Percentiles rank a stretch among this genome's conserved stretches.
Conservation (phyloP, 2,888 invertebrate species). For the Leptopilina drosophilae region DNA sequence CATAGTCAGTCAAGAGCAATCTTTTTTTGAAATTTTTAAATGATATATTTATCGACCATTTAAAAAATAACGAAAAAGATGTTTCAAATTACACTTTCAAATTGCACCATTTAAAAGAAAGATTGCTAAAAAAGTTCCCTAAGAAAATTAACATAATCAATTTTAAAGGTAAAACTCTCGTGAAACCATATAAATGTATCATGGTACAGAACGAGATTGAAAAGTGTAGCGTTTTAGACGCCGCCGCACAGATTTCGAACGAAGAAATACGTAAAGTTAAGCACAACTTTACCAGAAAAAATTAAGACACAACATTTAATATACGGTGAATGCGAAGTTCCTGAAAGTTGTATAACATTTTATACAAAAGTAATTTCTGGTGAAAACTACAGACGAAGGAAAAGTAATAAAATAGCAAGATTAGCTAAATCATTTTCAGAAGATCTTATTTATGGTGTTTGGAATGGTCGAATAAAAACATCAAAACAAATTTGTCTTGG, state of each 20-base stretch:
- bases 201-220: not conserved
- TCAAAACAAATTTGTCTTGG: not conserved
- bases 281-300: conserved; percentile 19
- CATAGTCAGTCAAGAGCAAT: too few relatives aligned
- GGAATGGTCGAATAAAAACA: not conserved
- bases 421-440: not conserved
- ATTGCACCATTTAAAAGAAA: not conserved
- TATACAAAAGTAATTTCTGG: not conserved
- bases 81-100: not conserved
- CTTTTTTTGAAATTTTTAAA: too few relatives aligned
- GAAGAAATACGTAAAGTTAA: conserved; percentile 24
- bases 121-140: not conserved
- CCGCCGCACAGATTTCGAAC: conserved; percentile 32
- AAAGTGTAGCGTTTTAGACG: not conserved
- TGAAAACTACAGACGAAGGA: not conserved
- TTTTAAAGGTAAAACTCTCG: not conserved
- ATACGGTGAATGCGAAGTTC: conserved; percentile 38
- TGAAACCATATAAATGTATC: not conserved
- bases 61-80: not conserved
- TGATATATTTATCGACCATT: too few relatives aligned
- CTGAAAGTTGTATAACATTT: not conserved
- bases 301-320: conserved; percentile 37
- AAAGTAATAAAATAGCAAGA: not conserved
- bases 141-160: not conserved
- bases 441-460: conserved; percentile 5